phyloP scores from a whole-genome alignment of 2,797 vertebrate species.

The Peromyscus attwateri region DNA sequence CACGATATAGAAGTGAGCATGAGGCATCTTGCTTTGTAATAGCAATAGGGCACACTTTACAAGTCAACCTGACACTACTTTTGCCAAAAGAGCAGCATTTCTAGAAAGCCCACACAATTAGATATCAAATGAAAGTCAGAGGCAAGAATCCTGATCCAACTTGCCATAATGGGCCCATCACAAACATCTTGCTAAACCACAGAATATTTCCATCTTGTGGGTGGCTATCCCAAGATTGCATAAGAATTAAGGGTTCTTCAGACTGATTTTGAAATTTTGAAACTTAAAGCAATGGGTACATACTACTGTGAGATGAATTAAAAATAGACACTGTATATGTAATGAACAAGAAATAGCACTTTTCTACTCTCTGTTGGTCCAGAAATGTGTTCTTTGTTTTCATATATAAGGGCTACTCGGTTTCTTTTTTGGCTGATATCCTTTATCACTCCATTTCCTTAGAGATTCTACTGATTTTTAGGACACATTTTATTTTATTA shows the following conservation, averaged over 20 bases:
- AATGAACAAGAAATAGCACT: slow-evolving; percentile 48
- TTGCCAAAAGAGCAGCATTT: not conserved
- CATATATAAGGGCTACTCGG: not conserved
- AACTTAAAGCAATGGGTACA: slow-evolving; percentile 15
- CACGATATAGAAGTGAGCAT: not conserved
- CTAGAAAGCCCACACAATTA: slow-evolving; percentile 57
- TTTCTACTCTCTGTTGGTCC: slow-evolving; percentile 10
- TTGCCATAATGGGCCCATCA: not conserved
- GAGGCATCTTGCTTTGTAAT: not conserved
- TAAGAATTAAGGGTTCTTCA: slow-evolving; percentile 49
- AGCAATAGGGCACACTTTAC: not conserved
- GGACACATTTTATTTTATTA: not conserved
- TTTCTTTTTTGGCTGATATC: not conserved
- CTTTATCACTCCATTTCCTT: slow-evolving; percentile 21
- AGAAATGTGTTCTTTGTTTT: slow-evolving; percentile 60
- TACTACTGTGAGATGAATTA: slow-evolving; percentile 12
- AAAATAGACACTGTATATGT: slow-evolving; percentile 1
- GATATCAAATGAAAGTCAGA: slow-evolving; percentile 46
- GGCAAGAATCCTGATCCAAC: not conserved
- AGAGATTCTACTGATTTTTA: slow-evolving; percentile 35
- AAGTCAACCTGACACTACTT: slow-evolving; percentile 7
- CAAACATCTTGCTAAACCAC: slow-evolving; percentile 24
- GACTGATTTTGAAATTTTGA: slow-evolving; percentile 29
- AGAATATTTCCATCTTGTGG: not conserved
- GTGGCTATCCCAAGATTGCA: not conserved